Percentiles rank a stretch among this genome's conserved stretches.
Evolutionary conservation across 1,140 invertebrate genomes (phyloP).

Genomic region (Paraescarpia echinospica): DNA sequence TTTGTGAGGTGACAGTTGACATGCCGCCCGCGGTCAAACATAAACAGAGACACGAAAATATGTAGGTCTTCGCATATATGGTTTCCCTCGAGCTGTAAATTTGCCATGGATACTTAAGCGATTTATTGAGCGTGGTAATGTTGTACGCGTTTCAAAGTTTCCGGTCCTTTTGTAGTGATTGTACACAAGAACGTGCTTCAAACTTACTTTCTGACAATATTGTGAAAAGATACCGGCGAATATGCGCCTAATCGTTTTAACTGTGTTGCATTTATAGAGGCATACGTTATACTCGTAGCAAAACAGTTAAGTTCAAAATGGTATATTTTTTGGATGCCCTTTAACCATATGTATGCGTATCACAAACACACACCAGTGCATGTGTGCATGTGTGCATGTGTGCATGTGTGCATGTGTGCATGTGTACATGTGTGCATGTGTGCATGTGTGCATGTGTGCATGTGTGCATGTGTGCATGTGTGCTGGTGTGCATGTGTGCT

Average conservation of each 20-base stretch:
- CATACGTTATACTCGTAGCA: neutral
- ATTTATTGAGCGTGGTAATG: neutral
- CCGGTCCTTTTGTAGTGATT: neutral
- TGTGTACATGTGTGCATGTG: neutral
- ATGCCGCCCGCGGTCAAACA: neutral
- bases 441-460: neutral
- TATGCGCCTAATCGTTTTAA: neutral
- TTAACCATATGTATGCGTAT: neutral
- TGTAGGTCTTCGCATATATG: neutral
- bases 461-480: neutral
- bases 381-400: neutral
- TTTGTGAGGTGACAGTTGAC: neutral
- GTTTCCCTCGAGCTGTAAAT: neutral
- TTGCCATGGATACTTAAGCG: neutral
- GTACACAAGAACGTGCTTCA: neutral
- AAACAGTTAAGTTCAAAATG: neutral
- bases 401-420: neutral
- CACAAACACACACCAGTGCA: neutral
- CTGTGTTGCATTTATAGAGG: neutral
- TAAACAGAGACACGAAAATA: neutral
- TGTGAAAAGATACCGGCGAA: neutral
- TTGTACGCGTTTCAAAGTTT: neutral
- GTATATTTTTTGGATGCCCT: neutral
- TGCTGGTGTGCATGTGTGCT: too few relatives aligned
- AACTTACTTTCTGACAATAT: neutral